Base-by-base conservation (phyloP, 2,113 vertebrate species). In the Phaethon lepturus region DNA sequence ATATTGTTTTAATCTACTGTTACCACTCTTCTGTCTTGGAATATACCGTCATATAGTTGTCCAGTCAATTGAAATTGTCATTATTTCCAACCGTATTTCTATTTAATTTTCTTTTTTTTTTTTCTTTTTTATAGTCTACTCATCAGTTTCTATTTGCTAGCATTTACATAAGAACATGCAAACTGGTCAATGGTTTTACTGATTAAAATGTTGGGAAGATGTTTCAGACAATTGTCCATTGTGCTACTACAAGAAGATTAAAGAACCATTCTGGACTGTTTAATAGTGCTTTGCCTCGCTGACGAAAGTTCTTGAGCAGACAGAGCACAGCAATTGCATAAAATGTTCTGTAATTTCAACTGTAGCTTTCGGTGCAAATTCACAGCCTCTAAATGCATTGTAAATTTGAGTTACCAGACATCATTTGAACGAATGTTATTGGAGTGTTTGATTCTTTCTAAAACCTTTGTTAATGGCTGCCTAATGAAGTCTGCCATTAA, bases 201-300 rank as follows among this genome's bases (percentile, higher is more conserved):
- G 64, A 94, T 91, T 69, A 76, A 93, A 96, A 84, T 47, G 10
- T 26, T 91, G 35, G 38, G 40, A 89, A 87, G 52, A 84, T 73
- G 17, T 78, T 91, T 78, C 69, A 93, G 62, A 95, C 93, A 87
- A 96, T 78, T 91, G 69, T 45, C 62, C 47, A 79, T 94, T 95
- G 86, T 92, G 66, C 58, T 89, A 62, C 73, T 49, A 64, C 15
- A 56, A 81, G 42, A 85, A 88, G 40, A 95, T 77, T 86, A 88
- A 90, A 75, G 53, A 72, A 81, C 13, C 11, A 63, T 89, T 93
- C 73, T 84, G 77, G 63, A 52, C 49, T 66, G 53, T 75, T 95
- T 92, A 93, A 75, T 76, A 77, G 52, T 38, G 74, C 59, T 86
- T 90, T 77, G 67, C 73, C 55, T 85, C 2, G 3, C n/a, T 78